Evolutionary conservation across 2,113 vertebrate genomes (phyloP), one percentile per base, ranked within the genome.

Genomic region (Dasypus novemcinctus): DNA sequence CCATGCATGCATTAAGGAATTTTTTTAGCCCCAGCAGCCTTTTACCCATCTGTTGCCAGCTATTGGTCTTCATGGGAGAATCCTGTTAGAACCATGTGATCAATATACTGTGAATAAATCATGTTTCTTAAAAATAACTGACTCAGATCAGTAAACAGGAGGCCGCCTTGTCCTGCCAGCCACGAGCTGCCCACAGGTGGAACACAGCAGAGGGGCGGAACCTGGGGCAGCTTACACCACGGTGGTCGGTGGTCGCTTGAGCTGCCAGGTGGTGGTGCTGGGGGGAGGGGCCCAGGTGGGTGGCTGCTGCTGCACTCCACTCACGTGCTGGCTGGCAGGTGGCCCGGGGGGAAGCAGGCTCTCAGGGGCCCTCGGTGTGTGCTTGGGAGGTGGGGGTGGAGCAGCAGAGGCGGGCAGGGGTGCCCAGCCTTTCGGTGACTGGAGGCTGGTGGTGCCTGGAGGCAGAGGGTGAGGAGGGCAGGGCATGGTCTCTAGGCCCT

Each of bases 251-350:
- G 57, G 57, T 59, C 57, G 20, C 57, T 59, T 21, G 21, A 59
- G 57, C 57, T 7, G 57, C 57, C 6, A 59, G 20, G 54, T 18
- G 33, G 21, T 1, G 1, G 6, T 52, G 54, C 31, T 6, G 18
- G 6, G 0, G 3, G 61, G 36, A 46, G n/a, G 14, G 38, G 36
- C 36, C 31, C 66, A 23, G 5, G 27, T 5, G 5, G 64, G 64
- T 33, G 12, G 7, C n/a, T 21, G 13, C 29, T 23, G 18, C 69
- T 7, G 14, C 41, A 21, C 0, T 20, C 49, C 12, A 13, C 25
- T 25, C 10, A 5, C 0, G 11, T 63, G 36, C 38, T 10, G 41
- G 17, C 68, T 0, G 3, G 57, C 6, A 4, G 1, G 1, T 18
- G 33, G 43, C 74, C 29, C 1, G 20, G n/a, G 66, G 17, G 0